phyloP scores from a whole-genome alignment of 2,888 invertebrate genomes.

The Lasioglossum pauxillum region DNA sequence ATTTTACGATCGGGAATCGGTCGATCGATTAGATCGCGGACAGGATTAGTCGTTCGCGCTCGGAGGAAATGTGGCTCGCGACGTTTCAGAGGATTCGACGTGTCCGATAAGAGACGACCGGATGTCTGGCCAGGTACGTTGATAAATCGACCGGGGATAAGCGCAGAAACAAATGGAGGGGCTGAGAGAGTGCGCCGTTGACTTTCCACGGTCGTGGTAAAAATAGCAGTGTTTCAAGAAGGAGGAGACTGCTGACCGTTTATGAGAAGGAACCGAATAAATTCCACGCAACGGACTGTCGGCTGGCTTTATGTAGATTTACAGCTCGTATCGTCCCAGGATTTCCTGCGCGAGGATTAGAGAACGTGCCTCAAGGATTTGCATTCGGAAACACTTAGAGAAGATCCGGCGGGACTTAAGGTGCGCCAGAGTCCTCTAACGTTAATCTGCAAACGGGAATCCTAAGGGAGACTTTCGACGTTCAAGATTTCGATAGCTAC shows the following conservation, averaged over 20 bases:
- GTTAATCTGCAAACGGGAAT: not conserved
- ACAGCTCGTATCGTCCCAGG: not conserved
- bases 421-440: not conserved
- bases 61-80: not conserved
- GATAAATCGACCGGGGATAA: constrained; percentile 46
- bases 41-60: not conserved
- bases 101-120: constrained; percentile 50
- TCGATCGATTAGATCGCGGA: not conserved
- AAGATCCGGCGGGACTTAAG: not conserved
- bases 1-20: not conserved
- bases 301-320: not conserved
- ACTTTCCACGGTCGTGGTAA: constrained; percentile 31
- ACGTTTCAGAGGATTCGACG: constrained; percentile 34
- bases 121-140: constrained; percentile 54
- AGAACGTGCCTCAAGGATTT: not conserved
- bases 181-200: not conserved
- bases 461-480: not conserved
- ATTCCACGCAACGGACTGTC: not conserved
- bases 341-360: constrained; percentile 9
- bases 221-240: constrained; percentile 30
- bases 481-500: not conserved
- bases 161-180: constrained; percentile 32
- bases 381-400: not conserved
- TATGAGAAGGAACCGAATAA: constrained; percentile 11
- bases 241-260: constrained; percentile 1